A percentile compares a stretch with the other conserved stretches of the same genome.
Evolutionary conservation across 2,113 vertebrate species (phyloP).

Genomic region (Uria aalge): DNA sequence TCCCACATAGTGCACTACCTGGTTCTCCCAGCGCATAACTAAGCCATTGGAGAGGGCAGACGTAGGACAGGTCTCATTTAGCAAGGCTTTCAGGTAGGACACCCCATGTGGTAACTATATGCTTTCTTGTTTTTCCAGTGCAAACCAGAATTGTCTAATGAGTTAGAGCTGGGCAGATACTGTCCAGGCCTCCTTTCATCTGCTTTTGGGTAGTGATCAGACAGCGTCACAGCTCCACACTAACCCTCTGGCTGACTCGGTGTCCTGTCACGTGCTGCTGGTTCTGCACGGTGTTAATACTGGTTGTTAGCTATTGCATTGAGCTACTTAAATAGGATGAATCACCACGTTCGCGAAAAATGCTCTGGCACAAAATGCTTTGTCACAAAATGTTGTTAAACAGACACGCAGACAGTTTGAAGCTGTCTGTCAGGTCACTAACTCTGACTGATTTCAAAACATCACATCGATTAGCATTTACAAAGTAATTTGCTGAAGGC

Average conservation of each 20-base stretch:
- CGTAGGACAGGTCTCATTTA: neutral
- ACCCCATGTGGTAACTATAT: neutral
- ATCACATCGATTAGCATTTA: neutral
- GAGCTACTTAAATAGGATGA: neutral
- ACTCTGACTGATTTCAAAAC: neutral
- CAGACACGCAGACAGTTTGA: neutral
- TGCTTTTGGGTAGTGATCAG: neutral
- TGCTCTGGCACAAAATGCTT: neutral
- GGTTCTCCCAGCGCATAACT: neutral
- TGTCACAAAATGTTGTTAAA: neutral
- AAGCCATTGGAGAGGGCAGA: neutral
- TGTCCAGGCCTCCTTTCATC: neutral
- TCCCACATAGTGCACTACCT: neutral
- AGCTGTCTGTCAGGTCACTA: neutral
- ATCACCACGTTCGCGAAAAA: neutral
- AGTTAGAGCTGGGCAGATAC: neutral
- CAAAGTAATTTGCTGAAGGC: neutral
- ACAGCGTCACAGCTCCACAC: neutral
- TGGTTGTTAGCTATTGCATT: neutral
- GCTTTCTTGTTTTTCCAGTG: neutral
- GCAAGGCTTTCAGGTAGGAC: neutral
- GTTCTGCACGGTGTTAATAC: neutral
- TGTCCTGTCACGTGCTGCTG: neutral
- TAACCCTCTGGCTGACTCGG: accelerated
- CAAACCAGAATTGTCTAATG: neutral